Conservation (phyloP, 1,140 invertebrate genomes). For the Zaprionus nigranus region DNA sequence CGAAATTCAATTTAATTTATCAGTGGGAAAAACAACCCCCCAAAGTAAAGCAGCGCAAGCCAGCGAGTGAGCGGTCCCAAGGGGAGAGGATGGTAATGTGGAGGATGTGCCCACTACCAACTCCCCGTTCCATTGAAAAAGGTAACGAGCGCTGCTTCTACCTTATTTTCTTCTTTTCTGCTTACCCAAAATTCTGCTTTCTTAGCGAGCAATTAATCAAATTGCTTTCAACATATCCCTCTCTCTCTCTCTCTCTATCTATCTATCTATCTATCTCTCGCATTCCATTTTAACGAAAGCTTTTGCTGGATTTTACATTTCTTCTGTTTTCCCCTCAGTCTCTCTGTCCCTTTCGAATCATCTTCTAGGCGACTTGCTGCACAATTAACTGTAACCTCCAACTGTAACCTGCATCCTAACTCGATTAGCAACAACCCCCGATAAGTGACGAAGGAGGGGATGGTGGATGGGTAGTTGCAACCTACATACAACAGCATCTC, state of each 20-base stretch:
- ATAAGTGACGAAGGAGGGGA: neutral
- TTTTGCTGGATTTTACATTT: neutral
- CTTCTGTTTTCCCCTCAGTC: neutral
- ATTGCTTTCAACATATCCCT: slow-evolving; percentile 48
- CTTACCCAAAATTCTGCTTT: neutral
- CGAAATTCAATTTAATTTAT: slow-evolving; percentile 78
- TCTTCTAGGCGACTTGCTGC: neutral
- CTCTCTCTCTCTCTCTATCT: neutral
- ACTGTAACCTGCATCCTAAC: slow-evolving; percentile 14
- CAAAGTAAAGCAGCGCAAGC: slow-evolving; percentile 5
- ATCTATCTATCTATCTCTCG: neutral
- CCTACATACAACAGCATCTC: slow-evolving; percentile 1
- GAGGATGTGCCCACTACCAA: neutral
- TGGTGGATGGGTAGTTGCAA: neutral
- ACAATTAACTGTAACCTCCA: slow-evolving; percentile 52
- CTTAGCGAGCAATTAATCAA: slow-evolving; percentile 70
- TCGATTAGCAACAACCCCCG: slow-evolving; percentile 43
- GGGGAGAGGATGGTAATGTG: neutral
- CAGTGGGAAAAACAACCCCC: slow-evolving; percentile 51
- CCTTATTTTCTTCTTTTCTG: neutral
- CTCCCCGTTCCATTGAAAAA: neutral
- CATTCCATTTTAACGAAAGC: neutral
- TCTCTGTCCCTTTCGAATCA: slow-evolving; percentile 27
- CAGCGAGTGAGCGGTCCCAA: neutral
- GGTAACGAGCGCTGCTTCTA: neutral